Conservation (phyloP, 2,888 invertebrate species). For the Acholoe squamosa region DNA sequence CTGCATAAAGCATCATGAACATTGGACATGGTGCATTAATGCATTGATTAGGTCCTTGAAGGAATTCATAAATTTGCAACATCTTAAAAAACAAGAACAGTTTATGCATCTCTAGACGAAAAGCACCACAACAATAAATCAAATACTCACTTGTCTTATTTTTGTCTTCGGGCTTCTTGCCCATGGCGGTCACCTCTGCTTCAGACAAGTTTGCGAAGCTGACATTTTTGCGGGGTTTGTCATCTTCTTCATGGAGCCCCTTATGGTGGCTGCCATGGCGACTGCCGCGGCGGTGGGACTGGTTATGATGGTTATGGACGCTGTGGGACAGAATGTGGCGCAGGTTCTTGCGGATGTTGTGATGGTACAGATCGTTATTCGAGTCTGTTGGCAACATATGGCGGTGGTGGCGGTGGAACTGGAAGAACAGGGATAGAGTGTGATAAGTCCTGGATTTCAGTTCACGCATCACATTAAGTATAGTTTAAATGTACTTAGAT, state of each 20-base stretch:
- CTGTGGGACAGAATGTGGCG: slow-evolving; percentile 64
- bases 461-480: too few species aligned
- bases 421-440: not conserved
- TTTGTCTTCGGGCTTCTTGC: slow-evolving; percentile 27
- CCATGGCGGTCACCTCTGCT: not conserved
- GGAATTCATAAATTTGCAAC: too few species aligned
- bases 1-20: too few species aligned
- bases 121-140: too few species aligned
- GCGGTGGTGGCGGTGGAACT: slow-evolving; percentile 65
- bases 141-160: not conserved
- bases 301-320: not conserved
- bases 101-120: too few species aligned
- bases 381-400: slow-evolving; percentile 60
- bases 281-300: not conserved
- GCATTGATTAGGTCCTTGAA: too few species aligned
- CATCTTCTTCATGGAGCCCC: slow-evolving; percentile 1
- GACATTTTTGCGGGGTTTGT: slow-evolving; percentile 68
- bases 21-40: too few species aligned
- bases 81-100: too few species aligned
- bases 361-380: slow-evolving; percentile 59
- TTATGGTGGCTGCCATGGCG: not conserved
- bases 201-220: slow-evolving; percentile 66
- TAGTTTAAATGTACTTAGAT: too few species aligned
- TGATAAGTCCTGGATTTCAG: too few species aligned
- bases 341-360: slow-evolving; percentile 68